A percentile compares a stretch with the other conserved stretches of the same genome.
phyloP scores from a whole-genome alignment of 2,113 vertebrate species.

The Sander vitreus region DNA sequence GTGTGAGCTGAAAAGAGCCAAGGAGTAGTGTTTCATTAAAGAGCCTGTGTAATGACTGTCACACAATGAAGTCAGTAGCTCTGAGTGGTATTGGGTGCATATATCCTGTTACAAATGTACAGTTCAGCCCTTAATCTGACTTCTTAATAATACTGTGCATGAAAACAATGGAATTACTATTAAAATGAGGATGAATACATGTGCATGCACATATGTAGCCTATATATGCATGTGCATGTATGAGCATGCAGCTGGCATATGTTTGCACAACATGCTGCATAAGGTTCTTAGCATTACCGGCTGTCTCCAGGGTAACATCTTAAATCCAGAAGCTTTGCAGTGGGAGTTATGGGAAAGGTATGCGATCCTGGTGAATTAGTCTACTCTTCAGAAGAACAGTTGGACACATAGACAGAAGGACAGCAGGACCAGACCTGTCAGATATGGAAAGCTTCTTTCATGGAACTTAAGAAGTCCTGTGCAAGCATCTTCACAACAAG shows the following conservation, averaged over 20 bases:
- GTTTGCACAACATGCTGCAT: constrained; percentile 9
- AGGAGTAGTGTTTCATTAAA: constrained; percentile 59
- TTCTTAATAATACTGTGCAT: neutral
- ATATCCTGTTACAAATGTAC: constrained; percentile 42
- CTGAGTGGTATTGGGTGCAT: neutral
- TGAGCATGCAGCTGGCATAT: neutral
- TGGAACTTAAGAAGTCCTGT: neutral
- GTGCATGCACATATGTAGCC: neutral
- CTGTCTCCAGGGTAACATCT: constrained; percentile 36
- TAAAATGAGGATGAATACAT: neutral
- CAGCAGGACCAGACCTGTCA: constrained; percentile 58
- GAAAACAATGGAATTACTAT: neutral
- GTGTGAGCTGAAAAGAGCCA: constrained; percentile 48
- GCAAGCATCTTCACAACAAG: neutral
- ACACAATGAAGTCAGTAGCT: constrained; percentile 50
- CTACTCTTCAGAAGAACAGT: constrained; percentile 4
- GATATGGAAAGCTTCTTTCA: constrained; percentile 27
- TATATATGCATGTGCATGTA: neutral
- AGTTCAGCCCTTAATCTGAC: constrained; percentile 11
- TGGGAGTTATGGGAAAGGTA: constrained; percentile 42
- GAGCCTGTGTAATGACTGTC: constrained; percentile 44
- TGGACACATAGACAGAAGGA: constrained; percentile 44
- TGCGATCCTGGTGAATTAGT: constrained; percentile 54
- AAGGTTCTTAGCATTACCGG: constrained; percentile 19
- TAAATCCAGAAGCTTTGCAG: constrained; percentile 42